Base-by-base conservation (phyloP, 2,797 vertebrate genomes). In the Decapterus maruadsi region DNA sequence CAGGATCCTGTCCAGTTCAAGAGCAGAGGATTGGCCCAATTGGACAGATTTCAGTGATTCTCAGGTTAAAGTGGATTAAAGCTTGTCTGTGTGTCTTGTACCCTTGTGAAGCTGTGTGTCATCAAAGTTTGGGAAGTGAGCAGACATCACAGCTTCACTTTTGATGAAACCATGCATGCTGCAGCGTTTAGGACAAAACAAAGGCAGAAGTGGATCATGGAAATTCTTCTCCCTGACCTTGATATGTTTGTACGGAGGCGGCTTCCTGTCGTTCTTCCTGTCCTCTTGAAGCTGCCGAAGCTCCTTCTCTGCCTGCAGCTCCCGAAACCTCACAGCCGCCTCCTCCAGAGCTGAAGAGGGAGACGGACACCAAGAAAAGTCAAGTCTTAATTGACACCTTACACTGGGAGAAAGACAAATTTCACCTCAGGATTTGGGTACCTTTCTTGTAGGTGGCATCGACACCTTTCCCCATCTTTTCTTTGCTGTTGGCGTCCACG, bases 401-500 rank as follows among this genome's bases (percentile, higher is more conserved):
- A 29, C 0, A 50, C 12, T 26, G 36, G 16, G 1, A 36, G 16
- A 22, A 8, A 20, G 12, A 48, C 3, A 1, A 26, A 14, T n/a
- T 14, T 45, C 4, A 4, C 8, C 9, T 67, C 4, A 55, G 10
- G 1, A 31, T 50, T 9, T n/a, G 1, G 0, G 87, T 94, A 99
- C 98, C 98, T 97, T 99, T 99, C 90, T 96, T 99, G 77, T 98
- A 99, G 38, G 96, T 95, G 42, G 96, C 96, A 83, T 99, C 97
- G 0, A 99, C 97, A 1, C 98, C 97, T 85, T 99, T 99, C 45
- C 97, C 96, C 97, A 98, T 99, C 90, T 98, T 99, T 77, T 99
- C 98, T 78, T 97, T 99, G 94, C 96, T 98, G 95, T 96, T 98
- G 85, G 97, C 97, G 50, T 99, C 98, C 14, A 98, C 98, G 56